phyloP scores from a whole-genome alignment of 2,113 vertebrate genomes.

The Coryphaenoides rupestris region DNA sequence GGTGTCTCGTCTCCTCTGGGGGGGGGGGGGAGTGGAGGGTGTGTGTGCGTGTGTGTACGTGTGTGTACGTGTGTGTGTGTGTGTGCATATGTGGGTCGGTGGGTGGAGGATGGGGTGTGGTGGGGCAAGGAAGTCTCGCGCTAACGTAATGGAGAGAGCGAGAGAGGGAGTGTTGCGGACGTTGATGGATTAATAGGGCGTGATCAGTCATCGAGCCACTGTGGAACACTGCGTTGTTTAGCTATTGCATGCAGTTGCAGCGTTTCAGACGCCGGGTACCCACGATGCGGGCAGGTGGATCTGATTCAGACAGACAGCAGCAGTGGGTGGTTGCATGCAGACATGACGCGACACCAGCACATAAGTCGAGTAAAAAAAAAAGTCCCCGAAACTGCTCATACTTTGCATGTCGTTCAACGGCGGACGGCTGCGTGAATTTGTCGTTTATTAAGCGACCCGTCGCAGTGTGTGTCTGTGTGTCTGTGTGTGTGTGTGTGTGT shows the following conservation, averaged over 20 bases:
- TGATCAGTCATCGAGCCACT: constrained; percentile 18
- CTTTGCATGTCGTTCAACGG: constrained; percentile 10
- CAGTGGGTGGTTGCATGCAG: background rate
- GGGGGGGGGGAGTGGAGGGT: too few relatives aligned
- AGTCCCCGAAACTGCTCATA: background rate
- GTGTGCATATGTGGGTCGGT: too few relatives aligned
- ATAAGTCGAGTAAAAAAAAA: background rate
- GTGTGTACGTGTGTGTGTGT: too few relatives aligned
- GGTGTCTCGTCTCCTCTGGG: too few relatives aligned
- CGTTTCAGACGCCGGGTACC: constrained; percentile 10
- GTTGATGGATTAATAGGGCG: background rate
- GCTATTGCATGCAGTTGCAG: constrained; percentile 4
- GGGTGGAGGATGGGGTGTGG: too few relatives aligned
- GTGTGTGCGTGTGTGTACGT: too few relatives aligned
- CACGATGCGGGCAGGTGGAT: constrained; percentile 14
- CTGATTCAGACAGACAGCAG: background rate
- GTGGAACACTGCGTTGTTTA: background rate
- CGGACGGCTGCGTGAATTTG: background rate
- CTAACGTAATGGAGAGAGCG: background rate
- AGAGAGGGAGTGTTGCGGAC: background rate
- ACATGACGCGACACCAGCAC: background rate
- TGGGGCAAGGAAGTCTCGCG: too few relatives aligned
- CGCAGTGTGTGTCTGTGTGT: too few relatives aligned
- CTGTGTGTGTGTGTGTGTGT: too few relatives aligned
- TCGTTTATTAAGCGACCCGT: background rate